Evolutionary conservation across 1,140 invertebrate species (phyloP), one percentile per base, ranked within the genome.

Genomic region (Helicorthomorpha holstii): DNA sequence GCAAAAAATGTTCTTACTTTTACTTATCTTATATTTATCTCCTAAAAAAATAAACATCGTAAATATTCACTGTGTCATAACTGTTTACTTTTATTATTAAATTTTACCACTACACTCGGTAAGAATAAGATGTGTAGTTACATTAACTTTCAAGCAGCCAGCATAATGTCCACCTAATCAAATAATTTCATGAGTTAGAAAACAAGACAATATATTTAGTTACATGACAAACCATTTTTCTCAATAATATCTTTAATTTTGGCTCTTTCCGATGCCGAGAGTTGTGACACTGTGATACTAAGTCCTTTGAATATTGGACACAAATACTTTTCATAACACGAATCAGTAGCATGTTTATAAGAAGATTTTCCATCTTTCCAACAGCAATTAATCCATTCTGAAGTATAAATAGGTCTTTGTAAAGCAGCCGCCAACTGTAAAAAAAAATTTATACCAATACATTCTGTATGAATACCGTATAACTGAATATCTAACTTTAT

Each of bases 271-370:
- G 68, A 64, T 49, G 66, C 70, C 12, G 69, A 63, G 49, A 92
- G 64, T 29, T 85, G 84, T 16, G 87, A 85, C 2, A 83, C 80
- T 10, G 82, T 86, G 10, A 91, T 76, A 52, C 77, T 70, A 12
- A 90, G 63, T 53, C 85, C 84, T 54, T 79, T 76, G 64, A 95
- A 91, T 4, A 81, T 64, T n/a, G 84, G 82, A 64, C 87, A 78
- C 44, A 70, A 75, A 57, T 78, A 79, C 57, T 71, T 70, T 34
- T 77, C 62, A 61, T 85, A 85, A 47, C 74, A 67, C 0, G 66
- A 43, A 57, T 85, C 79, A 3, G 71, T 70, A 4, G 78, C 82
- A 45, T 69, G 66, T 1, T 85, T 62, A 55, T 75, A 74, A n/a
- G 74, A 67, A 41, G 67, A 69, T 27, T 76, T 63, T 50, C 80